Evolutionary conservation across 2,888 invertebrate genomes (phyloP), one percentile per base, ranked within the genome.

Genomic region (Harpagoxenus sublaevis): DNA sequence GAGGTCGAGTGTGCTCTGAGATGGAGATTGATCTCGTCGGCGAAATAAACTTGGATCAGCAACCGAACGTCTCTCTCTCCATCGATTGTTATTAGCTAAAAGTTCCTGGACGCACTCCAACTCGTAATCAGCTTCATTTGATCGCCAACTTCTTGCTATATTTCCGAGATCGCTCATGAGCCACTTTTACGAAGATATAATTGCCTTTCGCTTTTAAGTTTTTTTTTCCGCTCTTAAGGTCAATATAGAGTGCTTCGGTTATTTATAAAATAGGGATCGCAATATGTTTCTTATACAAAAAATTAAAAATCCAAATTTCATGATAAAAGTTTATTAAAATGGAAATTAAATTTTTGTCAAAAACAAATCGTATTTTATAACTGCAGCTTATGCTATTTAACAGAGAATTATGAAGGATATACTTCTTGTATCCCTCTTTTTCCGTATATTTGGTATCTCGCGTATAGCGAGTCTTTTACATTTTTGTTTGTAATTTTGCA

Each of bases 91-190:
- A 89, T 86, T 88, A 88, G 85, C 63, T 62, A 51, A 85, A 88
- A 86, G 73, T 88, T 90, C 53, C 68, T 90, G 89, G 86, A 88
- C 75, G n/a, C 35, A 75, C 57, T 89, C 90, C 90, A 89, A 87
- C 71, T 83, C 8, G 62, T 62, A 74, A 89, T 88, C 86, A 84
- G 77, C 57, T 77, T 84, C 81, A 84, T 85, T 86, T 75, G 62
- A 83, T 70, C 60, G 60, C 55, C 18, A 71, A 84, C 82, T 84
- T 86, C 63, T 83, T 82, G 84, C 75, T 77, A 73, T 75, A 51
- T 83, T 79, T 63, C 79, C 42, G 71, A 70, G 73, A 81, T 85
- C 57, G 71, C 45, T 57, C 77, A n/a, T 51, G 51, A 83, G 60
- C 71, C 83, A 77, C 73, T 83, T 45, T 71, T 45, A 31, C 55